Evolutionary conservation across 2,888 invertebrate genomes (phyloP).

Genomic region (Troilus luridus): DNA sequence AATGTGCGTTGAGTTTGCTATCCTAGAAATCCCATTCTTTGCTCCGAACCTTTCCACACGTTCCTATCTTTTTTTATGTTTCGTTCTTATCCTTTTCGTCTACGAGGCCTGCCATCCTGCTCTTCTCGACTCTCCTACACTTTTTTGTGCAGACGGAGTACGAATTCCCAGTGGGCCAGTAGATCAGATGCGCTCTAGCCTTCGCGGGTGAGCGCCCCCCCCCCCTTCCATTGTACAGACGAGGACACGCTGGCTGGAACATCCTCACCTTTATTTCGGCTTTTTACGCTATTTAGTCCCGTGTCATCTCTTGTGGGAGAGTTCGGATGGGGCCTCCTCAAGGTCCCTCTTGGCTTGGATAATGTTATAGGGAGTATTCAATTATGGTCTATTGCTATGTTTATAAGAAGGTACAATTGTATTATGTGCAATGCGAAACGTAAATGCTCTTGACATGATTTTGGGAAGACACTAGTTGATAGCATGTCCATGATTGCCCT

Average conservation of each 20-base stretch:
- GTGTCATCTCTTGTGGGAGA: background rate
- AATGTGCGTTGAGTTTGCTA: background rate
- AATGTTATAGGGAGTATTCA: background rate
- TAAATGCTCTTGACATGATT: background rate
- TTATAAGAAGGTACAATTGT: background rate
- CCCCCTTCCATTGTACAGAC: background rate
- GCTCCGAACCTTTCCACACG: background rate
- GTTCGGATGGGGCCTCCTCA: background rate
- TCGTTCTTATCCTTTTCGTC: background rate
- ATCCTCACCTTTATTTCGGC: slow-evolving; percentile 33
- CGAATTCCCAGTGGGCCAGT: background rate
- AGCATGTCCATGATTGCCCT: background rate
- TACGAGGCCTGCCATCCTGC: background rate
- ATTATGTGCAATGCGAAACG: background rate
- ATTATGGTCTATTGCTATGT: background rate
- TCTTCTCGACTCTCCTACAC: background rate
- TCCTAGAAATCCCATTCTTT: background rate
- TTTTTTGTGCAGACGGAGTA: background rate
- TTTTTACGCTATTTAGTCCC: slow-evolving; percentile 24
- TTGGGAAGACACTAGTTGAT: background rate
- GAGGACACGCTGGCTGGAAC: slow-evolving; percentile 4
- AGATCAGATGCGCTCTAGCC: background rate
- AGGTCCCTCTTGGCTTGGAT: background rate
- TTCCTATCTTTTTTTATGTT: background rate
- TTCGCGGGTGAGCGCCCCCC: background rate